Evolutionary conservation across 2,797 vertebrate species (phyloP), one percentile per base, ranked within the genome.

Genomic region (Champsocephalus gunnari): DNA sequence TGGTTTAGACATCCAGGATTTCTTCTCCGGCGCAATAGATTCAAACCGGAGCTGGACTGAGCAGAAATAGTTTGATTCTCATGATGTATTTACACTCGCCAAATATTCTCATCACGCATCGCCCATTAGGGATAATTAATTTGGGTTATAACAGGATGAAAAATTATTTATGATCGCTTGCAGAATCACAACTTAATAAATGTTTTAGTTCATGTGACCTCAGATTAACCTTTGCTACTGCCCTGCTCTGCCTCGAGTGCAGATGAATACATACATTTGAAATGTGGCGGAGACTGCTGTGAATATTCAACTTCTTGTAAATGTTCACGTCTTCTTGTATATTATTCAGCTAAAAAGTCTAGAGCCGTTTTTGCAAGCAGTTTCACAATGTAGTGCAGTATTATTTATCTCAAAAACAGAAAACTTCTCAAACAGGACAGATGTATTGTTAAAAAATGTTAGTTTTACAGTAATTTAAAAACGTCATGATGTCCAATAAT

Each of bases 191-290:
- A 55, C 71, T 86, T 91, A 86, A 89, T 91, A 89, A 86, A 91
- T 85, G 79, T 82, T 87, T 89, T 77, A 82, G 62, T 87, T 89
- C 68, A 69, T 44, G 50, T 59, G 80, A 89, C 90, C 83, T 21
- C 47, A 66, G 60, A 84, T 90, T 88, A 87, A 94, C 91, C 90
- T 92, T 85, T 89, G 82, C 71, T 72, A 41, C 77, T 19, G 56
- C 61, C 55, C 38, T 19, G 61, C 73, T 85, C 76, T 44, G 63
- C 81, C 57, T 70, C 5, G 19, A 82, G 76, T 82, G 68, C 75
- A 66, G 73, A 66, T 48, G 84, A 88, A 83, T 86, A 80, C 24
- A 77, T 89, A 32, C 3, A 86, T 92, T 57, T 82, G 19, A 85
- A 90, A 87, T 88, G 55, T 17, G 19, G 34, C 8, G 49, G 66